These are phyloP conservation scores for Rafetus swinhoei DNA, from an alignment of 2,113 vertebrate species.

Conservation along the genomic window DNA sequence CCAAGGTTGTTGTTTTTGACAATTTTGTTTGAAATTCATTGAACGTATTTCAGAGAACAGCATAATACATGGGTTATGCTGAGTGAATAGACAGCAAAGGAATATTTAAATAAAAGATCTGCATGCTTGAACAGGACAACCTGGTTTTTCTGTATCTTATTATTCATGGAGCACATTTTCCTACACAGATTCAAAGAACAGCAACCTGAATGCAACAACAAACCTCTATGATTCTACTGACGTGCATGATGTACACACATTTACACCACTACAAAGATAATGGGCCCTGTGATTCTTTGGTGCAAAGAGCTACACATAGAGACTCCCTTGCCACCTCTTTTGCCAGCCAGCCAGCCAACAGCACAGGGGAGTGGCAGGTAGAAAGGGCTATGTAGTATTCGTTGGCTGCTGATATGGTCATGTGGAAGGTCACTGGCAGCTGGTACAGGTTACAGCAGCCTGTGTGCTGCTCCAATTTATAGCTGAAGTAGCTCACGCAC, in stretches of 20 bases:
- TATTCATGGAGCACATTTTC: conserved; percentile 24
- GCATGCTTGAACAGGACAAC: conserved; percentile 85
- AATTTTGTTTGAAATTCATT: conserved; percentile 81
- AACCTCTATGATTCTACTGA: neutral
- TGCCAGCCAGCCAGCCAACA: neutral
- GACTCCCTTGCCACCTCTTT: neutral
- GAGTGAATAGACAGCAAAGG: conserved; percentile 83
- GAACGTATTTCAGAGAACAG: conserved; percentile 83
- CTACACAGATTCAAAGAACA: neutral
- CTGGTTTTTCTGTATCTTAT: conserved; percentile 70
- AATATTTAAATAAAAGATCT: conserved; percentile 88
- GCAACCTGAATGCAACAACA: neutral
- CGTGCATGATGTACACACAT: neutral
- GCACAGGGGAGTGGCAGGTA: neutral
- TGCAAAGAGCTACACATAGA: neutral
- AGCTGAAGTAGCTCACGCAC: neutral
- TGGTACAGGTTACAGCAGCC: neutral
- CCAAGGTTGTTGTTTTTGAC: conserved; percentile 82
- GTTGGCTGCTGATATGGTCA: neutral
- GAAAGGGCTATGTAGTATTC: neutral
- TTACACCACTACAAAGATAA: neutral
- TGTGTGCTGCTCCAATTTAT: neutral
- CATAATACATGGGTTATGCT: conserved; percentile 82
- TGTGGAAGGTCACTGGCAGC: neutral
- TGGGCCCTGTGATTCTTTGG: neutral